Conservation (phyloP, 2,797 vertebrate species). For the Xyrichtys novacula region DNA sequence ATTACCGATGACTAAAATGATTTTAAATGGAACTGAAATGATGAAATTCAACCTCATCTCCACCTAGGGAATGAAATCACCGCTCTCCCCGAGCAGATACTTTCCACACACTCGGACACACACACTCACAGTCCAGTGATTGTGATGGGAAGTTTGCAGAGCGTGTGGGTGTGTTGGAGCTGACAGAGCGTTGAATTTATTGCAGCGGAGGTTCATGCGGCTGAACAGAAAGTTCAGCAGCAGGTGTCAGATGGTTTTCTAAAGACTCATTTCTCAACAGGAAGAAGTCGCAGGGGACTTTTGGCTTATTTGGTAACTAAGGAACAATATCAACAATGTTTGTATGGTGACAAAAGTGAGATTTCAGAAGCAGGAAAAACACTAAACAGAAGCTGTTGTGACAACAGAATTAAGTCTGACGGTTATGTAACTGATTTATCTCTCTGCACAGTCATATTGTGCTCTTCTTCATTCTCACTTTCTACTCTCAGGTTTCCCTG, state of each 20-base stretch:
- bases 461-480: neutral
- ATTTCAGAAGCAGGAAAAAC: slow-evolving; percentile 26
- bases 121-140: slow-evolving; percentile 21
- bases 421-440: slow-evolving; percentile 22
- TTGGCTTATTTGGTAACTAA: slow-evolving; percentile 37
- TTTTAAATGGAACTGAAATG: neutral
- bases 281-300: neutral
- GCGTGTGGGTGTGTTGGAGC: neutral
- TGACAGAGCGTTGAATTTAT: slow-evolving; percentile 48
- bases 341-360: slow-evolving; percentile 8
- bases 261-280: neutral
- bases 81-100: slow-evolving; percentile 32
- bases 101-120: slow-evolving; percentile 36
- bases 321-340: slow-evolving; percentile 15
- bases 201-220: slow-evolving; percentile 24
- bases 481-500: neutral
- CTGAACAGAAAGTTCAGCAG: slow-evolving; percentile 11
- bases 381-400: slow-evolving; percentile 18
- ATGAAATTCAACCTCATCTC: slow-evolving; percentile 3
- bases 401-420: slow-evolving; percentile 19
- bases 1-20: neutral
- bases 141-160: neutral
- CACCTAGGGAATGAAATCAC: slow-evolving; percentile 23
- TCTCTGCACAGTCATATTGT: neutral
- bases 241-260: slow-evolving; percentile 45